Evolutionary conservation across 2,888 invertebrate genomes (phyloP), one percentile per base, ranked within the genome.

Genomic region (Acanthoscelides obtectus): DNA sequence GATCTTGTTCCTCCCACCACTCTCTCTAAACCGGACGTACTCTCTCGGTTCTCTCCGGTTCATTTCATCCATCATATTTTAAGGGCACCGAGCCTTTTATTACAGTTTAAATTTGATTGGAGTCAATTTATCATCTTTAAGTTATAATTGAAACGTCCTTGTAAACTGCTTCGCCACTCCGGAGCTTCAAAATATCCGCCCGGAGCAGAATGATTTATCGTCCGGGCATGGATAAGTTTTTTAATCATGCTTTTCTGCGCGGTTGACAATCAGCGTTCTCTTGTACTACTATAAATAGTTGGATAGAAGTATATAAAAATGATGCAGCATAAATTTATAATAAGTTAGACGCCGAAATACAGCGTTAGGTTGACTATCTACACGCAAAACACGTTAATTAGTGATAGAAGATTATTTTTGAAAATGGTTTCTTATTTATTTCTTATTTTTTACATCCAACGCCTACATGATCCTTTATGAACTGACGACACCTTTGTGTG

Each of bases 101-200:
- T 75, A 75, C 75, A 75, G 75, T 75, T 76, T 74, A 75, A 71
- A 77, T 78, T 77, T 77, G 77, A 78, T 76, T 76, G 76, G 72
- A 69, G 67, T 75, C 77, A 76, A 79, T 79, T 79, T 77, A 79
- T 79, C 79, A 79, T 78, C 76, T 78, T 77, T 77, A 75, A 77
- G 75, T 73, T 76, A 75, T 77, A 79, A 79, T 79, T 79, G 78
- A 77, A 77, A 76, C 74, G 78, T 74, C 76, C 77, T 76, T 77
- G 77, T 77, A 78, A 77, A 78, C 77, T 75, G 77, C 77, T 78
- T 73, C 77, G 75, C 77, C 75, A 75, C 76, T 76, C 76, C 75
- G 75, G 78, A 78, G 78, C 74, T 79, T 77, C 75, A 74, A 74
- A 79, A 78, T 76, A 76, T 75, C 77, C 77, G 45, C 8, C 73